Evolutionary conservation across 2,888 invertebrate species (phyloP).

Genomic region (Aphodius sticticus): DNA sequence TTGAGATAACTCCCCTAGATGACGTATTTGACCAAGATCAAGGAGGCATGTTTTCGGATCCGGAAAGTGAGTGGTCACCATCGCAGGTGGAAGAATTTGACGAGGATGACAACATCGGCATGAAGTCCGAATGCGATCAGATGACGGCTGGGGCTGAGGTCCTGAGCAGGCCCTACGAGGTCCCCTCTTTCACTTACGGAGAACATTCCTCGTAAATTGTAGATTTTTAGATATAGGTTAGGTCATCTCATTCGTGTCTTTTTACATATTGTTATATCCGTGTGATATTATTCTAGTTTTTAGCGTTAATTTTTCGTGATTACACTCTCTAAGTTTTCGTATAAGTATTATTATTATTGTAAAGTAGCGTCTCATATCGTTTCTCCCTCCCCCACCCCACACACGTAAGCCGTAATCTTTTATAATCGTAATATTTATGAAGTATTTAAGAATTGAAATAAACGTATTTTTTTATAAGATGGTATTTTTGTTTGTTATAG

Average conservation of each 20-base stretch:
- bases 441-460: neutral
- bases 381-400: neutral
- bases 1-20: slow-evolving; percentile 62
- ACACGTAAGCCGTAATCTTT: neutral
- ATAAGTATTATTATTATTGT: slow-evolving; percentile 19
- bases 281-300: slow-evolving; percentile 4
- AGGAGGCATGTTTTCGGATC: slow-evolving; percentile 71
- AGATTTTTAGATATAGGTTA: neutral
- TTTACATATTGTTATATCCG: neutral
- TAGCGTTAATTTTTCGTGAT: neutral
- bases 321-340: slow-evolving; percentile 10
- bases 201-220: slow-evolving; percentile 23
- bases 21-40: slow-evolving; percentile 65
- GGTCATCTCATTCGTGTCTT: neutral
- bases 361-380: neutral
- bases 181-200: slow-evolving; percentile 42
- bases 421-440: neutral
- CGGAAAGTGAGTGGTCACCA: slow-evolving; percentile 73
- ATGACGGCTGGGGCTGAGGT: slow-evolving; percentile 42
- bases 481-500: neutral
- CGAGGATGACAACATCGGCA: slow-evolving; percentile 54
- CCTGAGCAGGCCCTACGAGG: slow-evolving; percentile 39
- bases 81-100: slow-evolving; percentile 52
- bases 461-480: neutral
- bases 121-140: slow-evolving; percentile 68